Base-by-base conservation (phyloP, 1,140 invertebrate species). In the Euwallacea fornicatus region DNA sequence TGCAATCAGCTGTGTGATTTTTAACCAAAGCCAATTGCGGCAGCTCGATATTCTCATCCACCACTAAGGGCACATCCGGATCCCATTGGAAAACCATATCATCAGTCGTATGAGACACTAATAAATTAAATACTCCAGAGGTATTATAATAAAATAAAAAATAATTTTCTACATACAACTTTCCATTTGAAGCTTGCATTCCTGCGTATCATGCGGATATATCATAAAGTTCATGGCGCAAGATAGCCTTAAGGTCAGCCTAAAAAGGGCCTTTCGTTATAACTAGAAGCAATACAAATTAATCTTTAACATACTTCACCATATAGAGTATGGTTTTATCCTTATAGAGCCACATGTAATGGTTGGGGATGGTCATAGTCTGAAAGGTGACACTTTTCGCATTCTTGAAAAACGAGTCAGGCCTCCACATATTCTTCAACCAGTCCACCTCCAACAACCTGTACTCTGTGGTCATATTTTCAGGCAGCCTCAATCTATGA, bases 211-310 rank as follows among this genome's bases (percentile, higher is more conserved):
- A 76, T 96, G 93, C 0, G 93, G 93, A 80, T 96, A 96, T 66
- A 94, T 93, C 76, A 93, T 88, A 82, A 95, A 96, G 81, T 95
- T 95, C 93, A 96, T 96, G 7, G 92, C 92, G 77, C 93, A 96
- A 6, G 93, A 95, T 9, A 96, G 81, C 74, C 88, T 90, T 41
- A 95, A 78, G 0, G 93, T 95, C 67, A 95, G 82, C 75, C 88
- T 90, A 75, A 65, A 86, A 64, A 61, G 15, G 16, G 16, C 2
- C 16, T 6, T 9, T 16, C 8, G 42, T 11, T 61, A 61, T 11
- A 33, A 61, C 7, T 58, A 2, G n/a, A 58, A 16, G 2, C 42
- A 2, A 41, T 11, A 42, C 11, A 21, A 61, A 11, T 61, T 16
- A 42, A n/a, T 41, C 46, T 50, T 4, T 21, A 9, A 42, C 50